phyloP scores from a whole-genome alignment of 1,140 invertebrate genomes.

The Drosophila murphyi region DNA sequence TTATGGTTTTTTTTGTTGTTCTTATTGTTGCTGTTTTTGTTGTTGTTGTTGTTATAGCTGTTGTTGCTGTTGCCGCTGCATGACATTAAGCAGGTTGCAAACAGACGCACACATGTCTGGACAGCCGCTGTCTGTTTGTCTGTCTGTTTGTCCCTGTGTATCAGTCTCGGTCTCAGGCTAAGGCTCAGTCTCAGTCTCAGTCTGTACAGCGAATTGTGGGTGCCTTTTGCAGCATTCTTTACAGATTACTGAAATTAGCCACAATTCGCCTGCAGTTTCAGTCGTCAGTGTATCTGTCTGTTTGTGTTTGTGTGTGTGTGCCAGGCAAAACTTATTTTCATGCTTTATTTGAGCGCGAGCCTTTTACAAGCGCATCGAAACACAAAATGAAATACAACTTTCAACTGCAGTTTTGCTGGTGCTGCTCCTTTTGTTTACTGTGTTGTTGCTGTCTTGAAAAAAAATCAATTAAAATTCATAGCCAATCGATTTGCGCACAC shows the following conservation, averaged over 20 bases:
- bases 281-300: background rate
- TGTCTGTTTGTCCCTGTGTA: conserved; percentile 21
- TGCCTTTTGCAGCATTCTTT: conserved; percentile 68
- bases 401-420: conserved; percentile 40
- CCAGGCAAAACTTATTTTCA: conserved; percentile 74
- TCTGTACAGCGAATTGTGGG: conserved; percentile 78
- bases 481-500: conserved; percentile 76
- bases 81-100: conserved; percentile 82
- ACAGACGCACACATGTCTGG: conserved; percentile 68
- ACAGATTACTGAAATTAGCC: conserved; percentile 73
- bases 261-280: conserved; percentile 53
- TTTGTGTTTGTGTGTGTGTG: conserved; percentile 16
- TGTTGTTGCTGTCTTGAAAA: conserved; percentile 40
- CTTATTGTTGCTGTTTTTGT: conserved; percentile 50
- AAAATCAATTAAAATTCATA: conserved; percentile 84
- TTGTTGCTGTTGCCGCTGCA: conserved; percentile 57
- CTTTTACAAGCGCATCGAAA: conserved; percentile 81
- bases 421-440: background rate
- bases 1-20: conserved; percentile 35
- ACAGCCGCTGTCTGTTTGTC: conserved; percentile 49
- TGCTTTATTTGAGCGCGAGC: conserved; percentile 66
- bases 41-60: conserved; percentile 39
- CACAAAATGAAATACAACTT: conserved; percentile 78
- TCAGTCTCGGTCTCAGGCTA: conserved; percentile 18
- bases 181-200: conserved; percentile 8